Conservation (phyloP, 2,797 vertebrate species). For the Kryptopterus vitreolus region DNA sequence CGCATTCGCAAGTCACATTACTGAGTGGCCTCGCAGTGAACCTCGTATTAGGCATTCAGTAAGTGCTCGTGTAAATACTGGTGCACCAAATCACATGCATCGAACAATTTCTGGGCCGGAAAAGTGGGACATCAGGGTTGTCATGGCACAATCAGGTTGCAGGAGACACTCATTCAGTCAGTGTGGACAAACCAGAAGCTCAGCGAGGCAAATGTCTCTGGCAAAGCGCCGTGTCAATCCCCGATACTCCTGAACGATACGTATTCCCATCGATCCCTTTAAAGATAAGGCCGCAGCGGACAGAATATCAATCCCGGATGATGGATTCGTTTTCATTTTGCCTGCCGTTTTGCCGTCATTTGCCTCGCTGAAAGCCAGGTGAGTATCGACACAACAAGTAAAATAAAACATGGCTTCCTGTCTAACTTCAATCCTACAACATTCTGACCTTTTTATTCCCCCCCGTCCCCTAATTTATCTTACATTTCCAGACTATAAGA, state of each 20-base stretch:
- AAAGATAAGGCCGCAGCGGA: neutral
- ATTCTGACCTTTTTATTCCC: neutral
- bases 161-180: constrained; percentile 48
- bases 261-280: constrained; percentile 12
- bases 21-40: constrained; percentile 33
- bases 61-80: constrained; percentile 47
- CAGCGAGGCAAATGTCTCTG: constrained; percentile 46
- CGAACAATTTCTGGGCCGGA: constrained; percentile 36
- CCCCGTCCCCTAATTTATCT: neutral
- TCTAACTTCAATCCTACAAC: neutral
- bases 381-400: constrained; percentile 38
- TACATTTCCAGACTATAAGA: constrained; percentile 28
- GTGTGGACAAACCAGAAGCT: constrained; percentile 50
- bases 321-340: neutral
- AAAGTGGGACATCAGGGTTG: constrained; percentile 43
- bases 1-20: constrained; percentile 53
- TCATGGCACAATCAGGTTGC: constrained; percentile 52
- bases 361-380: constrained; percentile 43
- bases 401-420: constrained; percentile 35
- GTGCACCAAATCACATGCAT: constrained; percentile 54
- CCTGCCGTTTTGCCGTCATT: constrained; percentile 31
- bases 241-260: neutral
- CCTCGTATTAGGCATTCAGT: constrained; percentile 48
- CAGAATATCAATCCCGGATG: constrained; percentile 8
- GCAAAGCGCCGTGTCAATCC: constrained; percentile 30